Conservation (phyloP, 2,113 vertebrate species). For the human region DNA sequence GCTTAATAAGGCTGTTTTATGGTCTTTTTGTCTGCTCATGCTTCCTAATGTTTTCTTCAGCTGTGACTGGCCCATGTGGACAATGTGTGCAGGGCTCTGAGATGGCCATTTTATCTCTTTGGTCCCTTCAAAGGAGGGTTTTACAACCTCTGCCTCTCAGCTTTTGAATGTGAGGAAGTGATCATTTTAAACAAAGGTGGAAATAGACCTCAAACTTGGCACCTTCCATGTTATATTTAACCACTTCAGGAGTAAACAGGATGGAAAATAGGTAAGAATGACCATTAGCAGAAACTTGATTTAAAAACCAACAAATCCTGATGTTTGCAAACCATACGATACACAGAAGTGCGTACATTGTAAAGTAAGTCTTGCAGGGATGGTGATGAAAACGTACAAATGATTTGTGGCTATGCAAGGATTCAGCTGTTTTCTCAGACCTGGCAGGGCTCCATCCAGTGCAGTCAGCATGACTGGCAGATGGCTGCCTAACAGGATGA, state of each 20-base stretch:
- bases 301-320: neutral
- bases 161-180: constrained; percentile 9
- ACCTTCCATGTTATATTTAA: neutral
- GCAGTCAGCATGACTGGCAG: neutral
- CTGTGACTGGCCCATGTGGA: neutral
- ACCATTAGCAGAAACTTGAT: neutral
- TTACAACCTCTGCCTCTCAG: neutral
- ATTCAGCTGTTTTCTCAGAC: neutral
- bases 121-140: neutral
- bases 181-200: constrained; percentile 1
- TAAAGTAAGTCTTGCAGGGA: neutral
- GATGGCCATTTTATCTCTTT: neutral
- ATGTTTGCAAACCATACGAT: neutral
- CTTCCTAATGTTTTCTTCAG: neutral
- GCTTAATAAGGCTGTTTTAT: neutral
- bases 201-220: neutral
- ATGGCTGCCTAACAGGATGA: neutral
- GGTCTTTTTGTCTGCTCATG: neutral
- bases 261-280: neutral
- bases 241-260: neutral
- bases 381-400: neutral
- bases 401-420: neutral
- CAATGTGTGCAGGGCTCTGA: neutral
- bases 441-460: neutral
- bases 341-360: neutral